Percentiles rank a stretch among this genome's conserved stretches.
Evolutionary conservation across 2,113 vertebrate genomes (phyloP).

Genomic region (Rhabdornis inornatus): DNA sequence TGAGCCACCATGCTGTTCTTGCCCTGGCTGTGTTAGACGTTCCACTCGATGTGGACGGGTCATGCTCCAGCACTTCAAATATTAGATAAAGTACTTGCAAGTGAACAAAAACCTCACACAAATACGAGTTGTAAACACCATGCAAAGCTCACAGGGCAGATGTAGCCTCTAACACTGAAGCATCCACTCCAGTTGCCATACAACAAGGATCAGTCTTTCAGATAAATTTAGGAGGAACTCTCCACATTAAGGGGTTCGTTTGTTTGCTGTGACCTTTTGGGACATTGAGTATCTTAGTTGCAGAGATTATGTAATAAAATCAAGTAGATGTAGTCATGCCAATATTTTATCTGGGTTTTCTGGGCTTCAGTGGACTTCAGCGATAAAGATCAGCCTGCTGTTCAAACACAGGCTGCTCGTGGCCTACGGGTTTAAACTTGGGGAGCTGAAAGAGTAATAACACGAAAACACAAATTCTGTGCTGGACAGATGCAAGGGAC

Average conservation of each 20-base stretch:
- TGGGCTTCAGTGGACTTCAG: constrained; percentile 1
- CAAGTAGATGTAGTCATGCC: constrained; percentile 51
- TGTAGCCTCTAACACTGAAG: constrained; percentile 50
- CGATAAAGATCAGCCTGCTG: background rate
- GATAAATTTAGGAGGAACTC: constrained; percentile 24
- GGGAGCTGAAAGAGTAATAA: background rate
- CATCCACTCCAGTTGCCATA: constrained; percentile 47
- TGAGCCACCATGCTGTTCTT: constrained; percentile 61
- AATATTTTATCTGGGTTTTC: background rate
- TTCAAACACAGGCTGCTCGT: background rate
- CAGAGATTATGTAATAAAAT: background rate
- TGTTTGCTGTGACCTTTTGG: constrained; percentile 19
- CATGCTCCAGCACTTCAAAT: constrained; percentile 58
- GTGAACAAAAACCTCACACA: background rate
- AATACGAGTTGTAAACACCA: constrained; percentile 42
- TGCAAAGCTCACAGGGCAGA: constrained; percentile 65
- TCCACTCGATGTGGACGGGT: background rate
- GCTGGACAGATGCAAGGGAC: background rate
- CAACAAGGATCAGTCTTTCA: constrained; percentile 18
- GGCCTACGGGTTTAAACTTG: background rate
- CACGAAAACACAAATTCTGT: background rate
- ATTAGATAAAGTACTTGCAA: background rate
- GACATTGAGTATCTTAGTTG: background rate
- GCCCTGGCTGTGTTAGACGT: constrained; percentile 10
- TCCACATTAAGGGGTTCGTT: background rate